Base-by-base conservation (phyloP, 2,888 invertebrate genomes). In the Drosophila phalerata region DNA sequence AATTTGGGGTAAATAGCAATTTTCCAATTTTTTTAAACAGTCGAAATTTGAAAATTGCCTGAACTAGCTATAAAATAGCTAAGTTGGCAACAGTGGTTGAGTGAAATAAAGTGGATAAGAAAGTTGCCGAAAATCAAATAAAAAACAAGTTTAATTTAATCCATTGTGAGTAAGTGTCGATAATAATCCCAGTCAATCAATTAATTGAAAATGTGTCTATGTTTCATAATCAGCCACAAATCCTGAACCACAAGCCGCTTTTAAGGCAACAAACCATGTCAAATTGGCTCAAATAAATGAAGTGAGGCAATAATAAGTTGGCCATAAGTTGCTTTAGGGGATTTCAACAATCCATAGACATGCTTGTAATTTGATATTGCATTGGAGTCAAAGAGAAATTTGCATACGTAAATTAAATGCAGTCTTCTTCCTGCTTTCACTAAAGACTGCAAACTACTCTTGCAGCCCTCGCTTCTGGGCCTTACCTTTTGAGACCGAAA, bases 61-160 rank as follows among this genome's bases (percentile, higher is more conserved):
- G 3, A 22, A 22, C 22, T 22, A 22, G 22, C 2, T 22, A 22
- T 22, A 22, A 22, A 22, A 22, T 2, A 22, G 22, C 22, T 22
- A 22, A 22, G 22, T 22, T 22, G 22, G 2, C 4, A 22, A 22
- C 22, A 22, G 22, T 22, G 22, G 22, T 22, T 22, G 60, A 47
- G 49, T 15, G 55, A 52, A 63, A 61, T 63, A 87, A 83, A 89
- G 88, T 87, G 80, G 90, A 84, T 89, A 82, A 68, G 89, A 89
- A 89, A 83, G 89, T 82, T 52, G 67, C 72, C 63, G 51, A 77
- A 81, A 75, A 61, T 32, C 11, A 40, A 62, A 17, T 11, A 37
- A 30, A 43, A 73, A 63, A 55, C 55, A 10, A 45, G 60, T 60
- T 51, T 60, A 42, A 42, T 51, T 19, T 10, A 13, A 43, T 19